Conservation (phyloP, 2,888 invertebrate genomes). For the Toxonevra muliebris region DNA sequence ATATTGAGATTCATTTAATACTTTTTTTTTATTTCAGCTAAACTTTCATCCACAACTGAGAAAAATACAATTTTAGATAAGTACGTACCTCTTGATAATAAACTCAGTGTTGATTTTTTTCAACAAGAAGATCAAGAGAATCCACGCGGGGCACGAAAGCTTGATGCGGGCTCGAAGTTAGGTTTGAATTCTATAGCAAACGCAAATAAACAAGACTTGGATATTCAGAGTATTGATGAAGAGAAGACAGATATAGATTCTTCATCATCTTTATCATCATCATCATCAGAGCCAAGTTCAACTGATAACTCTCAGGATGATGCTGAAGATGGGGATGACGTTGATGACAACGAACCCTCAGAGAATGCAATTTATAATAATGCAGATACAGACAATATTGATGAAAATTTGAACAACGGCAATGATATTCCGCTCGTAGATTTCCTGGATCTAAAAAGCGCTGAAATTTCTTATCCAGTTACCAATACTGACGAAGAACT, state of each 20-base stretch:
- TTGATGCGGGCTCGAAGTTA: neutral
- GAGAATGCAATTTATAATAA: neutral
- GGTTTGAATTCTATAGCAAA: neutral
- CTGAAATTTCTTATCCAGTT: too few species aligned
- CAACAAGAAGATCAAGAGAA: neutral
- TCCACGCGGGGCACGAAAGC: neutral
- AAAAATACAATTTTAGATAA: neutral
- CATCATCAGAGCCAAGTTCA: neutral
- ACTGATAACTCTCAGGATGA: neutral
- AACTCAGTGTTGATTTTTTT: neutral
- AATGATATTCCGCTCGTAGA: neutral
- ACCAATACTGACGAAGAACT: too few species aligned
- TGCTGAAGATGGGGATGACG: neutral
- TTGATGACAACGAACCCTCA: neutral
- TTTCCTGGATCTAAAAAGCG: too few species aligned
- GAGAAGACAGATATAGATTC: conserved; percentile 3
- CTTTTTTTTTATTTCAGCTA: conserved; percentile 2
- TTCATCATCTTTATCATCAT: conserved; percentile 17
- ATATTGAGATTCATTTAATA: neutral
- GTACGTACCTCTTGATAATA: neutral
- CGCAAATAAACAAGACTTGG: neutral
- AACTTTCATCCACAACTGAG: neutral
- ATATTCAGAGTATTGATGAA: neutral
- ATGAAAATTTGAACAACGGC: neutral
- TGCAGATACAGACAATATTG: neutral